phyloP scores from a whole-genome alignment of 35 echinoderm and acorn worm species.

The Patiria miniata region DNA sequence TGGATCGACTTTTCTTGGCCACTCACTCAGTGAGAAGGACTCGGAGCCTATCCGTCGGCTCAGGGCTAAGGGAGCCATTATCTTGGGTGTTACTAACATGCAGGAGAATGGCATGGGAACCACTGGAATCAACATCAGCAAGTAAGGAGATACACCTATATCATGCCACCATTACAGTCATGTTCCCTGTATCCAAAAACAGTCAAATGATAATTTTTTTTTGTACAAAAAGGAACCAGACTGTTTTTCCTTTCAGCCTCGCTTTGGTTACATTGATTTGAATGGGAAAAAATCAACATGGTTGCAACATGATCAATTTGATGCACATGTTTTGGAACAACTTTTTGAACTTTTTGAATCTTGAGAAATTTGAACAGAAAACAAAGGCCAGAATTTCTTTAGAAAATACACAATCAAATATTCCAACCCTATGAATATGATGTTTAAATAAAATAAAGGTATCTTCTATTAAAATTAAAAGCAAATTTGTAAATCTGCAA shows the following conservation, averaged over 20 bases:
- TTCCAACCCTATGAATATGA: too few species aligned
- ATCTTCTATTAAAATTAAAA: too few species aligned
- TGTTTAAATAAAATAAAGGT: too few species aligned
- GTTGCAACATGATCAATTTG: not conserved
- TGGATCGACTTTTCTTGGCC: constrained; percentile 62
- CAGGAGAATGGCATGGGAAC: constrained; percentile 87
- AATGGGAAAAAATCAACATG: too few species aligned
- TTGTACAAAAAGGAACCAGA: too few species aligned
- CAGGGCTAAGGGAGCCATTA: constrained; percentile 71
- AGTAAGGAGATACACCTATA: constrained; percentile 46
- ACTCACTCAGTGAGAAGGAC: constrained; percentile 45
- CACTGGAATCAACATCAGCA: constrained; percentile 73
- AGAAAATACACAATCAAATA: not conserved
- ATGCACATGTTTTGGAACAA: not conserved
- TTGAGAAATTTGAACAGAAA: not conserved
- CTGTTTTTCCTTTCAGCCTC: too few species aligned
- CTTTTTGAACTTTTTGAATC: not conserved
- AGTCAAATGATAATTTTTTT: too few species aligned
- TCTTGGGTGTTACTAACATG: constrained; percentile 89
- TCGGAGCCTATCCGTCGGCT: constrained; percentile 66
- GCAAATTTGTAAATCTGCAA: too few species aligned
- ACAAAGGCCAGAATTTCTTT: not conserved
- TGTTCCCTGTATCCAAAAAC: too few species aligned
- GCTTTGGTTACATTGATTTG: too few species aligned
- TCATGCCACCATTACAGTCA: too few species aligned